These are phyloP conservation scores for Hemithea aestivaria DNA, from an alignment of 2,888 invertebrate species.

Conservation along the genomic window DNA sequence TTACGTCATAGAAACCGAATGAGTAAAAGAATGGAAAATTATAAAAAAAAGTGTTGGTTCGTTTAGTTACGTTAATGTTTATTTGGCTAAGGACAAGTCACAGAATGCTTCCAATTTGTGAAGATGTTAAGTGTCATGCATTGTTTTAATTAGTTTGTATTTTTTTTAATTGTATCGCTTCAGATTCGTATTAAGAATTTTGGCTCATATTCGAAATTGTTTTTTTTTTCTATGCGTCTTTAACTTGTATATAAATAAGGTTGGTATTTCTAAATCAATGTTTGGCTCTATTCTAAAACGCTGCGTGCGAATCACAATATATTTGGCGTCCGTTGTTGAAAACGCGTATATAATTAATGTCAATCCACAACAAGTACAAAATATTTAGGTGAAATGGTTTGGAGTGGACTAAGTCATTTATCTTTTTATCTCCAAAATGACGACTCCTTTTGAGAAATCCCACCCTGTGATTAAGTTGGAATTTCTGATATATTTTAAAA, in stretches of 20 bases:
- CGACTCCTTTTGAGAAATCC: no score
- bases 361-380: constrained; percentile 67
- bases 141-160: constrained; percentile 49
- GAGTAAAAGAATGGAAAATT: constrained; percentile 37
- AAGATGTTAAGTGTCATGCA: constrained; percentile 60
- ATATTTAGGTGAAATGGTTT: constrained; percentile 59
- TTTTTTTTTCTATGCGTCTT: constrained; percentile 37
- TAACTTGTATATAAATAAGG: constrained; percentile 55
- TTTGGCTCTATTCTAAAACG: constrained; percentile 28
- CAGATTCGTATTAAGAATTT: constrained; percentile 53
- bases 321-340: constrained; percentile 60
- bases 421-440: constrained; percentile 41
- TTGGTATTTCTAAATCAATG: constrained; percentile 45
- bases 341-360: constrained; percentile 55
- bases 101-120: constrained; percentile 67
- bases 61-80: constrained; percentile 54
- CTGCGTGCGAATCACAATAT: constrained; percentile 53
- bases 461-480: no score
- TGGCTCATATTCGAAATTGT: constrained; percentile 45
- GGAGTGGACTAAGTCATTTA: constrained; percentile 48
- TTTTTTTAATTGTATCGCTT: constrained; percentile 58
- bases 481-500: constrained; percentile 38
- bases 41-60: constrained; percentile 41
- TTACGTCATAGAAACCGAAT: constrained; percentile 70
- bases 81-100: constrained; percentile 58